Evolutionary conservation across 2,113 vertebrate genomes (phyloP), one percentile per base, ranked within the genome.

Genomic region (Telmatochromis brachygnathus): DNA sequence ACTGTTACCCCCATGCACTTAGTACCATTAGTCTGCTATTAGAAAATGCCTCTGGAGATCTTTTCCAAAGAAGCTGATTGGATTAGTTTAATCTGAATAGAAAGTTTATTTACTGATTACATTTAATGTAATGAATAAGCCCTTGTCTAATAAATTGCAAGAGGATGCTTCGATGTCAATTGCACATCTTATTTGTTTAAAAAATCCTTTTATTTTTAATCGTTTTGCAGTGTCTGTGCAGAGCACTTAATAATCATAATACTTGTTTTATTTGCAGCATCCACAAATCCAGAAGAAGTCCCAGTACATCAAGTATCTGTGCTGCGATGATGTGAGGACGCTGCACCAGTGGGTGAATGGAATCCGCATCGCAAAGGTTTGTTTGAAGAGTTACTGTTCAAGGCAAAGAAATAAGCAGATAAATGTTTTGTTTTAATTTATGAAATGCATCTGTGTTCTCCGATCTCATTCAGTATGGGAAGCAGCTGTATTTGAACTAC

Each of bases 281-380:
- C 98, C 98, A 70, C 98, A 99, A 93, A 99, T 99, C 89, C 98
- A 99, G 95, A 99, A 99, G 95, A 99, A 99, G 91, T 99, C 98
- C 3, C 98, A 99, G 91, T 99, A 99, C 93, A 99, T 99, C 89
- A 99, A 99, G 85, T 99, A 99, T 62, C 96, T 99, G 88, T 99
- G 98, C 92, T 99, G 98, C 73, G 98, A 99, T 88, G 98, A 99
- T 37, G 96, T 98, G 79, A 96, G 98, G 94, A 99, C 98, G n/a
- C 96, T 99, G 30, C 98, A 99, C 92, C 98, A 99, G 42, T 99
- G 98, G 98, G 97, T 99, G 89, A 99, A 98, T 55, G 98, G 98
- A 5, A 98, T 99, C 87, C 97, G 98, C 62, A 99, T 99, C 12
- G 98, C 98, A 45, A 99, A 99, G 97, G 98, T 98, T 95, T 7